These are phyloP conservation scores for Drosophila dives DNA, from an alignment of 2,888 invertebrate genomes.

Conservation along the genomic window DNA sequence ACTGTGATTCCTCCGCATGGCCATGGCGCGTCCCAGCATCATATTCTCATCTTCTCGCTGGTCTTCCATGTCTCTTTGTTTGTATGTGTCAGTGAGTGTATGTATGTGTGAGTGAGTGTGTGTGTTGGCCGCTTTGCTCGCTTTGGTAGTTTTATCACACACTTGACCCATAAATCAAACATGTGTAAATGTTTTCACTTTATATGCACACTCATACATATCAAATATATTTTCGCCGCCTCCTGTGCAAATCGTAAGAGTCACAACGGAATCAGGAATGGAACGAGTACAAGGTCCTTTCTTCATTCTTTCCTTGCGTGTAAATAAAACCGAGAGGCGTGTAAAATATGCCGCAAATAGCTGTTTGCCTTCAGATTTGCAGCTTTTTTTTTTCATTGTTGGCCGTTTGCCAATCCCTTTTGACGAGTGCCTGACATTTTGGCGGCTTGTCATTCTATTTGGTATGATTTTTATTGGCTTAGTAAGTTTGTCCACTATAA, in stretches of 20 bases:
- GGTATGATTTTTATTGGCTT: conserved; percentile 69
- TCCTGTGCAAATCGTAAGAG: conserved; percentile 57
- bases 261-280: conserved; percentile 27
- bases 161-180: conserved; percentile 80
- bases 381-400: conserved; percentile 16
- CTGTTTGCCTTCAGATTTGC: conserved; percentile 43
- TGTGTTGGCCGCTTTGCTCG: conserved; percentile 37
- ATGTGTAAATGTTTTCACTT: conserved; percentile 79
- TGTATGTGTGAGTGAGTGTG: not conserved
- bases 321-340: conserved; percentile 69
- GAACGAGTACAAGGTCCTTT: conserved; percentile 26
- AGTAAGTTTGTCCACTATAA: conserved; percentile 24
- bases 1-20: conserved; percentile 62
- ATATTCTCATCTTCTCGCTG: conserved; percentile 31
- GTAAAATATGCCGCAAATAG: conserved; percentile 78
- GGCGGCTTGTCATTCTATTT: conserved; percentile 66
- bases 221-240: conserved; percentile 71
- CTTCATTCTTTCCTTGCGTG: conserved; percentile 67
- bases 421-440: conserved; percentile 68
- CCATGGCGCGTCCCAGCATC: conserved; percentile 2
- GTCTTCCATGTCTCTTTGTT: conserved; percentile 29
- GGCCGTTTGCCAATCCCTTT: conserved; percentile 58
- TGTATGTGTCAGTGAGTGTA: conserved; percentile 1
- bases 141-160: conserved; percentile 79
- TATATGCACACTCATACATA: conserved; percentile 77